phyloP scores from a whole-genome alignment of 2,888 invertebrate species.

The Lutraria lutraria region DNA sequence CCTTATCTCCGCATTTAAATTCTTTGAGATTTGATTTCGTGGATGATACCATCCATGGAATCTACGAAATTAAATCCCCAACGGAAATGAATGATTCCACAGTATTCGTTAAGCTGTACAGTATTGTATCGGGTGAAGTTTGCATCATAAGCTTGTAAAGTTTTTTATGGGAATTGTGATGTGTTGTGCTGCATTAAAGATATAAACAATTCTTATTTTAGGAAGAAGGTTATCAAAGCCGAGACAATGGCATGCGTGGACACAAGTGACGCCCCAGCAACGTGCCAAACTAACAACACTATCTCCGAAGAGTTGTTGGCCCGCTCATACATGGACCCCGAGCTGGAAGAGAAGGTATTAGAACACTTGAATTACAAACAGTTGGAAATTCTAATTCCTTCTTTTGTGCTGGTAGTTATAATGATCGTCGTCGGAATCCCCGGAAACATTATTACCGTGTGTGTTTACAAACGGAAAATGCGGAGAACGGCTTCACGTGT shows the following conservation, averaged over 20 bases:
- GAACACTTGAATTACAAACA: constrained; percentile 35
- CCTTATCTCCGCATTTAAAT: no score
- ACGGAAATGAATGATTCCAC: no score
- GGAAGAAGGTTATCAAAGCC: background rate
- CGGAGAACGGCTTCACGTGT: constrained; percentile 66
- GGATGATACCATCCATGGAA: no score
- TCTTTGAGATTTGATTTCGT: no score
- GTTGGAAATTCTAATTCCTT: constrained; percentile 61
- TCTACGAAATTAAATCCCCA: no score
- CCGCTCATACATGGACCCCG: background rate
- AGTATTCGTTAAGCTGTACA: no score
- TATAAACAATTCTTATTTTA: background rate
- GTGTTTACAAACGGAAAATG: constrained; percentile 64
- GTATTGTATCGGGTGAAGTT: no score
- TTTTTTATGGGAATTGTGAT: no score
- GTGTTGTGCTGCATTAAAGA: no score
- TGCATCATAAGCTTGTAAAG: no score
- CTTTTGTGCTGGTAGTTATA: constrained; percentile 54
- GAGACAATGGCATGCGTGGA: background rate
- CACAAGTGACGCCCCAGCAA: background rate
- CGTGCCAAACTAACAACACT: background rate
- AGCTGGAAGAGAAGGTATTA: constrained; percentile 35
- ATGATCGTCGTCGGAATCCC: constrained; percentile 58
- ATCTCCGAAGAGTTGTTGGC: background rate
- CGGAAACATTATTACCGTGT: constrained; percentile 61